These are phyloP conservation scores for Strigops habroptila DNA, from an alignment of 2,113 vertebrate genomes.

Conservation along the genomic window DNA sequence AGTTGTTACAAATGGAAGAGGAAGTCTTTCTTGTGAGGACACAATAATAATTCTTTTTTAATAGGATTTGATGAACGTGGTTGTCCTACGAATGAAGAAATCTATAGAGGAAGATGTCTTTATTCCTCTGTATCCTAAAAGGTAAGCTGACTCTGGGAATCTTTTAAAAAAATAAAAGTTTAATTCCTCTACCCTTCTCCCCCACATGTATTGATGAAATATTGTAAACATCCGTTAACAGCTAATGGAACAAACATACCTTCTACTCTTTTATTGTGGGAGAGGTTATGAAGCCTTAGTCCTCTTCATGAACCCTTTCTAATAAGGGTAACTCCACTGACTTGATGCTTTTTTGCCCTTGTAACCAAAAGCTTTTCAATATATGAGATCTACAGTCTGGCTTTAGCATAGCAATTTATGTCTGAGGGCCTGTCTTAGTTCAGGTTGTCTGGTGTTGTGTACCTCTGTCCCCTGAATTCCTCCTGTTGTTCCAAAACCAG, in stretches of 20 bases:
- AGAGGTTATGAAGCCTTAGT: neutral
- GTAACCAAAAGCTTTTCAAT: neutral
- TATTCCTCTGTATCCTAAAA: constrained; percentile 85
- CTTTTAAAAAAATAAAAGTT: neutral
- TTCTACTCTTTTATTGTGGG: neutral
- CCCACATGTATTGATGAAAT: neutral
- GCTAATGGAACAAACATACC: neutral
- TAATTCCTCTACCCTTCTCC: neutral
- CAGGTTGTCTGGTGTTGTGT: accelerated
- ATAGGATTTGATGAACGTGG: constrained; percentile 78
- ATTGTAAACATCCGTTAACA: neutral
- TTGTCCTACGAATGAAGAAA: constrained; percentile 79
- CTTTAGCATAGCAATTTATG: neutral
- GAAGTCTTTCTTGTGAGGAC: neutral
- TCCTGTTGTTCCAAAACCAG: neutral
- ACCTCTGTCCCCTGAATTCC: neutral
- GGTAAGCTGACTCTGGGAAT: constrained; percentile 24
- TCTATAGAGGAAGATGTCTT: constrained; percentile 91
- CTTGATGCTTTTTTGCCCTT: neutral
- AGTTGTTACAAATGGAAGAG: neutral
- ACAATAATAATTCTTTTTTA: neutral
- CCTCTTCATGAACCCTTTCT: neutral
- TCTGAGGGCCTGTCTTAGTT: neutral
- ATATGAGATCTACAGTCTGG: neutral
- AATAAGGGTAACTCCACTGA: neutral